phyloP scores from a whole-genome alignment of 2,888 invertebrate genomes.

The Cloeon dipterum region DNA sequence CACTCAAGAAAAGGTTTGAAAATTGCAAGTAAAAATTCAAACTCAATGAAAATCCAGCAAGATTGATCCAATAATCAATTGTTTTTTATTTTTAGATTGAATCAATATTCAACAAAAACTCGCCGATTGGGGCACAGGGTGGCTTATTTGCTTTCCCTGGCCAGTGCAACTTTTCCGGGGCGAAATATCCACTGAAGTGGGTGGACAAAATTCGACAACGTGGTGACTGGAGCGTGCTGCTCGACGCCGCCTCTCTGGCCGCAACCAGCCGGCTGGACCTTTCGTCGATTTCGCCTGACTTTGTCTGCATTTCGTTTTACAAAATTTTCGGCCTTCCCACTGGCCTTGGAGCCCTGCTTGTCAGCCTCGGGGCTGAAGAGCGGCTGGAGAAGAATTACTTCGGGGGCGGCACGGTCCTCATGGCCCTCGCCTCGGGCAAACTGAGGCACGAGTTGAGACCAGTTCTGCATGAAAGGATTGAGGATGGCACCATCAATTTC shows the following conservation, averaged over 20 bases:
- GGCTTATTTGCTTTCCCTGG: slow-evolving; percentile 71
- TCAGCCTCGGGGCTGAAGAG: slow-evolving; percentile 36
- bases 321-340: slow-evolving; percentile 95
- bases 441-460: slow-evolving; percentile 46
- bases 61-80: no score
- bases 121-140: no score
- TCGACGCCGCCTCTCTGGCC: slow-evolving; percentile 72
- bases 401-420: slow-evolving; percentile 85
- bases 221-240: slow-evolving; percentile 42
- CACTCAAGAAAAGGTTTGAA: slow-evolving; percentile 11
- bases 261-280: slow-evolving; percentile 60
- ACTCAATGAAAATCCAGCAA: no score
- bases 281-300: slow-evolving; percentile 50
- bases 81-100: no score
- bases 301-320: slow-evolving; percentile 82
- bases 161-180: slow-evolving; percentile 87
- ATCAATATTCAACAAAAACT: no score
- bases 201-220: slow-evolving; percentile 37
- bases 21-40: slow-evolving; percentile 14
- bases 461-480: slow-evolving; percentile 56
- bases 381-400: slow-evolving; percentile 53
- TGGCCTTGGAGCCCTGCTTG: slow-evolving; percentile 73
- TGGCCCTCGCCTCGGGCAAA: slow-evolving; percentile 48
- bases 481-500: slow-evolving; percentile 84
- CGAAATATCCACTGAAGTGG: slow-evolving; percentile 62